Evolutionary conservation across 1,140 invertebrate species (phyloP).

Genomic region (Aphaenogaster rudis): DNA sequence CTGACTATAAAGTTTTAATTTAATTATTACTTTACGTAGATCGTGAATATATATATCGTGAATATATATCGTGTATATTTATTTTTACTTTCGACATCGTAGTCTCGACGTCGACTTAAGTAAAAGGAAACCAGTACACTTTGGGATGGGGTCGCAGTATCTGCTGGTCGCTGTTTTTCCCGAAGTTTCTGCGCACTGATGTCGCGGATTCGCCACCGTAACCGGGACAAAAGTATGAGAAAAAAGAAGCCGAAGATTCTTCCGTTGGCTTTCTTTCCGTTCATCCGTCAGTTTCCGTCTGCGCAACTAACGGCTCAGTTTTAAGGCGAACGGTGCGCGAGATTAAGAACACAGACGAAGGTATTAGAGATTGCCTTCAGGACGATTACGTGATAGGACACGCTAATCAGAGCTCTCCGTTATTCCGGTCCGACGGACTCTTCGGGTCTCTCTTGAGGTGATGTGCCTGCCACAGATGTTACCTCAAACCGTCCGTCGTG

Average conservation of each 20-base stretch:
- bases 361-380: conserved; percentile 54
- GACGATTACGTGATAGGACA: conserved; percentile 63
- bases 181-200: conserved; percentile 33
- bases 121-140: conserved; percentile 19
- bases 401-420: conserved; percentile 69
- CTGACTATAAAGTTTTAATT: conserved; percentile 8
- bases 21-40: conserved; percentile 21
- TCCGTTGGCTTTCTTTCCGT: conserved; percentile 11
- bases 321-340: conserved; percentile 42
- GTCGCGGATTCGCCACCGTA: background rate
- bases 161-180: background rate
- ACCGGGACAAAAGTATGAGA: conserved; percentile 50
- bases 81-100: background rate
- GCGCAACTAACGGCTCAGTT: conserved; percentile 48
- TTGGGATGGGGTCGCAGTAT: background rate
- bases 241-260: background rate
- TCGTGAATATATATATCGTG: background rate
- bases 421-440: conserved; percentile 63
- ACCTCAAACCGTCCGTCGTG: conserved; percentile 37
- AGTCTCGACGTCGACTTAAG: background rate
- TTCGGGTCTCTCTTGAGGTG: conserved; percentile 36
- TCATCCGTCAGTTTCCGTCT: background rate
- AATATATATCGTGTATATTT: background rate
- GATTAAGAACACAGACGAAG: conserved; percentile 60
- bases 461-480: conserved; percentile 50